phyloP scores from a whole-genome alignment of 2,888 invertebrate genomes.

The Callyntrura guangdongensis region DNA sequence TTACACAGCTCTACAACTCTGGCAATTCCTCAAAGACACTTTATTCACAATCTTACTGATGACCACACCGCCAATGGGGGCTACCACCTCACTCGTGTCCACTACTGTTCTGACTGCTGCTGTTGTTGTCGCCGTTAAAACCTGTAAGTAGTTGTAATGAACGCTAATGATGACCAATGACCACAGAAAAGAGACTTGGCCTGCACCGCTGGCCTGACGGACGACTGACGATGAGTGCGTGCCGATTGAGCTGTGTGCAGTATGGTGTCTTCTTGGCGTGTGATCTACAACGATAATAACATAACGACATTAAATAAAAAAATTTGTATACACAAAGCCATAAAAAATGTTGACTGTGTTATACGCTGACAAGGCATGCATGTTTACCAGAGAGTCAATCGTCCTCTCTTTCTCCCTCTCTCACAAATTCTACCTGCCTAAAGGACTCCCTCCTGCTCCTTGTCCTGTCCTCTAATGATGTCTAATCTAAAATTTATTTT shows the following conservation, averaged over 20 bases:
- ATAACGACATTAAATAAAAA: conserved; percentile 38
- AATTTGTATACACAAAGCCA: conserved; percentile 31
- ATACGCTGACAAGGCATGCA: neutral
- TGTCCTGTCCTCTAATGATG: conserved; percentile 45
- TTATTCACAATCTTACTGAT: neutral
- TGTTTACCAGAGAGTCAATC: neutral
- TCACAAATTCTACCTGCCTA: neutral
- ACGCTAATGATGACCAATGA: conserved; percentile 49
- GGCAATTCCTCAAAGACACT: conserved; percentile 1
- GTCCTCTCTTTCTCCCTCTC: neutral
- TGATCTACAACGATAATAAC: conserved; percentile 44
- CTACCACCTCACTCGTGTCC: neutral
- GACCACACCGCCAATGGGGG: neutral
- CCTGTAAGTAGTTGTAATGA: conserved; percentile 36
- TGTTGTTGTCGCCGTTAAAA: conserved; percentile 21
- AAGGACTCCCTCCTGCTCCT: neutral
- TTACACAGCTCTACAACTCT: neutral
- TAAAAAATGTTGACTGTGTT: conserved; percentile 4
- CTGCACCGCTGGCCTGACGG: neutral
- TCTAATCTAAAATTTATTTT: conserved; percentile 50
- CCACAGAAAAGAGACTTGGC: neutral
- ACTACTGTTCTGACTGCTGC: neutral
- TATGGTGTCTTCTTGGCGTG: conserved; percentile 47
- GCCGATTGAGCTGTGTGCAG: conserved; percentile 5
- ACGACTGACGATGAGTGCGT: neutral